phyloP scores from a whole-genome alignment of 2,113 vertebrate genomes.

The Porphyrio hochstetteri region DNA sequence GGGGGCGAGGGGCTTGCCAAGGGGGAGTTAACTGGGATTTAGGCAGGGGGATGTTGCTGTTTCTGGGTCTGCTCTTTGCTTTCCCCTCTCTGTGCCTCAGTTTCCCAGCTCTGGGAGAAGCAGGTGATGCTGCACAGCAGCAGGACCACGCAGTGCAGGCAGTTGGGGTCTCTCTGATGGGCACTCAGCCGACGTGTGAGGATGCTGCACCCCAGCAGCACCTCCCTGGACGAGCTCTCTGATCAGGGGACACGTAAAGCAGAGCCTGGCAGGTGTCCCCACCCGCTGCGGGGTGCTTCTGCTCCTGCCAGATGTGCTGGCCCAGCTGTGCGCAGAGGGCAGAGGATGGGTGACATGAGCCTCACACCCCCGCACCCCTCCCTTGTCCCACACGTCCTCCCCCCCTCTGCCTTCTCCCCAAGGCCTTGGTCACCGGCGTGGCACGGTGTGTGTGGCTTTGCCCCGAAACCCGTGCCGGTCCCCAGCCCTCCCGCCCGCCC shows the following conservation, averaged over 20 bases:
- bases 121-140: not conserved
- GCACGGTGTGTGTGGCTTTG: not conserved
- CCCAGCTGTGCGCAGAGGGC: not conserved
- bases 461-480: accelerated
- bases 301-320: not conserved
- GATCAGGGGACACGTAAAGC: too few species aligned
- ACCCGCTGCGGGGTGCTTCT: not conserved
- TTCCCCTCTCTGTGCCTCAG: not conserved
- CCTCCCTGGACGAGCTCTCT: accelerated
- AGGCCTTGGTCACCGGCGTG: not conserved
- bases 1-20: not conserved
- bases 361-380: not conserved
- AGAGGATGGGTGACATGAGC: not conserved
- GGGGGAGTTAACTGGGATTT: accelerated
- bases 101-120: not conserved
- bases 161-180: accelerated
- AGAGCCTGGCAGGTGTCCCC: not conserved
- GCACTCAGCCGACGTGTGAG: accelerated
- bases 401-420: too few species aligned
- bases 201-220: too few species aligned
- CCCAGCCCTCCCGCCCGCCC: not conserved
- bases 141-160: accelerated
- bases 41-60: not conserved
- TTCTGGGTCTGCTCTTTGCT: not conserved
- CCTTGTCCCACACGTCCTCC: accelerated